Evolutionary conservation across 2,113 vertebrate genomes (phyloP), one percentile per base, ranked within the genome.

Genomic region (Pipra filicauda): DNA sequence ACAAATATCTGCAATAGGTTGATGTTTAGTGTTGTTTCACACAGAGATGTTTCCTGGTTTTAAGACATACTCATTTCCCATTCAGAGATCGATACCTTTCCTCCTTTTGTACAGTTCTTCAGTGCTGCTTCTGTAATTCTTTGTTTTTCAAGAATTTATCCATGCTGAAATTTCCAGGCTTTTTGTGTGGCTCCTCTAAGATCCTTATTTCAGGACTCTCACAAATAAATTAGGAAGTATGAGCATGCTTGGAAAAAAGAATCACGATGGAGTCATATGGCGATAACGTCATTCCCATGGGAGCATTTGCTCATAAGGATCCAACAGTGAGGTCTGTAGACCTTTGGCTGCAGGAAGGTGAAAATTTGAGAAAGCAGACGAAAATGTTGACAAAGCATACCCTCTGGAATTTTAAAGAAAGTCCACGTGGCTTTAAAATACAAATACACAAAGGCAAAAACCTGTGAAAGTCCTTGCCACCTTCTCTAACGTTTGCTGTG

Each of bases 371-470:
- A 90, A 89, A 66, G 39, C 78, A 83, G 64, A 51, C 55, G 55
- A 79, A 92, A 95, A 69, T 94, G 51, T 93, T 92, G 80, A 93
- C 86, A 89, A 59, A 96, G 61, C 31, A 1, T 57, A 37, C 85
- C 57, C 95, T 86, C 65, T 87, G 66, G 83, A 86, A 69, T 85
- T 81, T 91, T 75, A 65, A 92, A 84, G 88, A 77, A 93, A 92
- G 88, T 75, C 69, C 64, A 1, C 0, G 2, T 84, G 76, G 76
- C 77, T 95, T 95, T 95, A 89, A 94, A 95, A 91, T 75, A 92
- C 31, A 94, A 92, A 95, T 64, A 94, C 8, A 43, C 70, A 51
- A 37, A 91, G 83, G 52, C 83, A 92, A 94, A 94, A 91, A 91
- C 51, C 69, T 66, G 44, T 39, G 70, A 71, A 92, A 89, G 67